A percentile compares a stretch with the other conserved stretches of the same genome.
These are phyloP conservation scores for Hyaena hyaena DNA, from an alignment of 2,113 vertebrate species.

Conservation along the genomic window DNA sequence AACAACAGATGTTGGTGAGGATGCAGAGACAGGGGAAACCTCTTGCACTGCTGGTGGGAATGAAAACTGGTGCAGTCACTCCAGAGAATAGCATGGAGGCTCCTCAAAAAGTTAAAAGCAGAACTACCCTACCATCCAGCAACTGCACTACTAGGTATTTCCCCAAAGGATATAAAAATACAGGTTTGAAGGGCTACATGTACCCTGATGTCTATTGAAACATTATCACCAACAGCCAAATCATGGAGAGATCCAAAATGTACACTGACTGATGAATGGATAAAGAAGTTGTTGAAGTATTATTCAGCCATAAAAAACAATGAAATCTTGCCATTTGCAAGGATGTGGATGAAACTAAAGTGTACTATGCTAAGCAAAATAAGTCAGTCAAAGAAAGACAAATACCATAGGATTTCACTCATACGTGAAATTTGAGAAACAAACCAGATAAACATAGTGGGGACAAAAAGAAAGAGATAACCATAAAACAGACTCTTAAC, in stretches of 20 bases:
- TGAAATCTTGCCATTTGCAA: not conserved
- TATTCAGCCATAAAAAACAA: not conserved
- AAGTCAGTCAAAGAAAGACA: not conserved
- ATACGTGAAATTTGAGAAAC: not conserved
- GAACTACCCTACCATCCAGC: not conserved
- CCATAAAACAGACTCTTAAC: not conserved
- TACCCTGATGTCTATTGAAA: not conserved
- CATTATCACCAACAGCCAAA: not conserved
- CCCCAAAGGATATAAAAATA: not conserved
- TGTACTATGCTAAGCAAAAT: not conserved
- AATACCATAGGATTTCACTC: not conserved
- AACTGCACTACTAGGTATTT: not conserved
- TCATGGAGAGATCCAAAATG: not conserved
- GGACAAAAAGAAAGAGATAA: not conserved
- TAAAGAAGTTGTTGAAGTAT: not conserved
- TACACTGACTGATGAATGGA: not conserved
- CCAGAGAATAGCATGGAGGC: not conserved
- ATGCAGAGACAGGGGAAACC: not conserved
- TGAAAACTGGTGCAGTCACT: not conserved
- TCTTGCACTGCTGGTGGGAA: not conserved
- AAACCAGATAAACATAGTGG: not conserved
- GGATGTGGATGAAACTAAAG: not conserved
- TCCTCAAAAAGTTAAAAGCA: not conserved
- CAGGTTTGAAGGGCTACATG: not conserved
- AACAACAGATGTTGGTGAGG: not conserved